Evolutionary conservation across 1,140 invertebrate species (phyloP), one percentile per base, ranked within the genome.

Genomic region (Drosophila serrata): DNA sequence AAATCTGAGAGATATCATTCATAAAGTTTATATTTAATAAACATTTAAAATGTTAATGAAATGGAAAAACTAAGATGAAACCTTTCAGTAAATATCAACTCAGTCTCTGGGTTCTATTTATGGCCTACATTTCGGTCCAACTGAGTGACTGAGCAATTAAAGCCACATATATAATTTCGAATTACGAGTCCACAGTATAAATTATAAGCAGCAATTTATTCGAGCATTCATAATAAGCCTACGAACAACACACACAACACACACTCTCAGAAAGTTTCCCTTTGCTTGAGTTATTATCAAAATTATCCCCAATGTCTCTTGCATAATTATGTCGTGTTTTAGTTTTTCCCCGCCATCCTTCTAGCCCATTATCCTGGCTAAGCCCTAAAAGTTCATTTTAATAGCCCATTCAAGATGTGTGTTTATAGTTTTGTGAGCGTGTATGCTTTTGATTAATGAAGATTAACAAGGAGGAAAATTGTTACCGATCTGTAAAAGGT

Each of bases 401-500:
- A 85, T 85, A 59, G 51, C 56, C 49, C 35, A 42, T 51, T 57
- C 42, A 58, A 61, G 62, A 79, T 59, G 69, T 59, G 69, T 79
- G 62, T 72, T 87, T 82, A 73, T 73, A 65, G 58, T 76, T 69
- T 59, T 79, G 58, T 64, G 33, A 37, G 58, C 29, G 51, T 57
- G 63, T 45, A 27, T 49, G 70, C 33, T 33, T 79, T 59, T 84
- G 85, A 90, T 90, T 88, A 88, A 88, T 88, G 79, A 81, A 80
- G 80, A 75, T 69, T 87, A 87, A 88, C 80, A 87, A 75, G 49
- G 73, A 35, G 84, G 76, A 84, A 87, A 88, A 75, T 81, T 79
- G 67, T 67, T 58, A 53, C 31, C 84, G 59, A 82, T 70, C 51
- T 64, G 37, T 74, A 45, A 45, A 81, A 59, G 73, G 70, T 65